Evolutionary conservation across 2,113 vertebrate genomes (phyloP).

Genomic region (Poeciliopsis prolifica): DNA sequence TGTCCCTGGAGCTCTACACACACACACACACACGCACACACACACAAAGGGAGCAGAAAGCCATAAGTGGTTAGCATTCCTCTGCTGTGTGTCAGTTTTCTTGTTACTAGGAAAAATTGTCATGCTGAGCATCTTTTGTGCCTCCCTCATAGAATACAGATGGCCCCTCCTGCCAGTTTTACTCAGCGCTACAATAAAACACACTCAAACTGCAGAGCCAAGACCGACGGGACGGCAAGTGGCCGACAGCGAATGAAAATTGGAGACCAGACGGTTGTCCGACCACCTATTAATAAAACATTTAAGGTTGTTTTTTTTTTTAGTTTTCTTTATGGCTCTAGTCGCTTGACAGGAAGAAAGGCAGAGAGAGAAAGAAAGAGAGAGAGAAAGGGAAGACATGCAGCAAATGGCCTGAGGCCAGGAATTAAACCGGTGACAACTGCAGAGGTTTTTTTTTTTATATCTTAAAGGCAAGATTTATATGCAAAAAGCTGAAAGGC

Average conservation of each 20-base stretch:
- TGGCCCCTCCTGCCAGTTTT: conserved; percentile 45
- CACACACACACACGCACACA: conserved; percentile 40
- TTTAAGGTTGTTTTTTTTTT: neutral
- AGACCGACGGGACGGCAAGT: conserved; percentile 33
- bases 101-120: conserved; percentile 44
- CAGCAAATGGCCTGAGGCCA: too few relatives aligned
- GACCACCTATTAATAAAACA: conserved; percentile 22
- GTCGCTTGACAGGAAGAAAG: neutral
- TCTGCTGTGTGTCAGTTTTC: conserved; percentile 45
- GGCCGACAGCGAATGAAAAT: conserved; percentile 44
- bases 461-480: too few relatives aligned
- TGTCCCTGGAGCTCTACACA: conserved; percentile 72
- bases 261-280: conserved; percentile 28
- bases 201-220: conserved; percentile 43
- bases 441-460: too few relatives aligned
- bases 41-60: conserved; percentile 16
- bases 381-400: too few relatives aligned
- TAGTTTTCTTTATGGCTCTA: neutral
- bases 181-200: conserved; percentile 45
- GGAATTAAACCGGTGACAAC: too few relatives aligned
- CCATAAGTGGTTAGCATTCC: conserved; percentile 41
- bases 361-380: too few relatives aligned
- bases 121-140: conserved; percentile 48
- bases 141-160: conserved; percentile 58
- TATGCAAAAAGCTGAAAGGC: too few relatives aligned